These are phyloP conservation scores for Esox lucius DNA, from an alignment of 2,797 vertebrate genomes.

Conservation along the genomic window DNA sequence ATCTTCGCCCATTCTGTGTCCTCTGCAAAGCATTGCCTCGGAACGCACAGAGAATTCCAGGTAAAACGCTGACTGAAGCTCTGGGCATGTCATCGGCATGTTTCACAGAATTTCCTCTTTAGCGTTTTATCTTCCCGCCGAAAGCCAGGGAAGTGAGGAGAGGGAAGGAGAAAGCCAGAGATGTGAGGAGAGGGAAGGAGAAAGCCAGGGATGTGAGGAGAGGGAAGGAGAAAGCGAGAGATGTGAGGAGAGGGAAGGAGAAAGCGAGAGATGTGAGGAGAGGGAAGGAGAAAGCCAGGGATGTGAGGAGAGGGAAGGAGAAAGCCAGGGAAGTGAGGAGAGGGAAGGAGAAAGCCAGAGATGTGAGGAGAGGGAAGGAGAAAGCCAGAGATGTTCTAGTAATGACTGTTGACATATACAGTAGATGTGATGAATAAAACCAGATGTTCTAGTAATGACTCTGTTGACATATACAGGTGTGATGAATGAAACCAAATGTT, in stretches of 20 bases:
- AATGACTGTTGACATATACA: too few species aligned
- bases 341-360: too few species aligned
- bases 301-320: too few species aligned
- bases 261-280: neutral
- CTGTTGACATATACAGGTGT: too few species aligned
- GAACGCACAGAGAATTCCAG: neutral
- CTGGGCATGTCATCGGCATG: neutral
- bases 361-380: too few species aligned
- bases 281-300: neutral
- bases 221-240: neutral
- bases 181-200: neutral
- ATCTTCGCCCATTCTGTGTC: conserved; percentile 21
- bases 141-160: neutral
- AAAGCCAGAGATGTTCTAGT: too few species aligned
- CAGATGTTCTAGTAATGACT: too few species aligned
- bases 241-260: too few species aligned
- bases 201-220: neutral
- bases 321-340: too few species aligned
- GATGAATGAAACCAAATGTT: neutral
- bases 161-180: neutral
- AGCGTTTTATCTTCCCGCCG: neutral
- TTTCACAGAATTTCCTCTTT: neutral
- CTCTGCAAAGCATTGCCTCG: neutral
- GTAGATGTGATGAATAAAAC: too few species aligned
- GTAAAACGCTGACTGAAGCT: neutral